Evolutionary conservation across 2,888 invertebrate species (phyloP), one percentile per base, ranked within the genome.

Genomic region (Drosophila meridionalis): DNA sequence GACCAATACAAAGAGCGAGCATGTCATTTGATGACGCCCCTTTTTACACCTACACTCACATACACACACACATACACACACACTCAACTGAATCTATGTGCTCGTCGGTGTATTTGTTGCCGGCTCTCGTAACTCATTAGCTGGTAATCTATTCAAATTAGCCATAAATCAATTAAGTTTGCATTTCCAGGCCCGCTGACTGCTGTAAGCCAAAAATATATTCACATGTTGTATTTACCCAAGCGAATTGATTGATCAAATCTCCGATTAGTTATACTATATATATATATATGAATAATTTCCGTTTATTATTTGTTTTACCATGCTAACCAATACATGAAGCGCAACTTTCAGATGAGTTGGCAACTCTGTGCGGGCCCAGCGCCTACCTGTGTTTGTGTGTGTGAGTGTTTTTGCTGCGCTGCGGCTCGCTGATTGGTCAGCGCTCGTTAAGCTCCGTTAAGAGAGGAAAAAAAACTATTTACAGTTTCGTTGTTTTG

Each of bases 141-240:
- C 75, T 73, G 71, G 62, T 78, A 82, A 86, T 86, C 75, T 85
- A 83, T 82, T 82, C 83, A 83, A 86, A 80, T 86, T 83, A 83
- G 80, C 80, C 73, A 72, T 75, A 82, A 86, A 82, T 88, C 88
- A 86, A 82, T 86, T 80, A 86, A 73, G 57, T 59, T 58, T 20
- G 57, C 53, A 71, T 72, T 57, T 64, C 43, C 36, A 4, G 20
- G 9, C 38, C n/a, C 61, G 64, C 63, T 57, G 67, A 62, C 61
- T 75, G 80, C 75, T 63, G 57, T 69, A 69, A 59, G 65, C 42
- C 62, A 53, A 53, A 63, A 53, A 48, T 66, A 45, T 66, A 60
- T 56, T 2, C 40, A 47, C 52, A 42, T 57, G 5, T n/a, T 48
- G 30, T 59, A 62, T 62, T 61, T 56, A 3, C 11, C n/a, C 14